These are phyloP conservation scores for Anthoptus insignis DNA, from an alignment of 2,888 invertebrate species.

Conservation along the genomic window DNA sequence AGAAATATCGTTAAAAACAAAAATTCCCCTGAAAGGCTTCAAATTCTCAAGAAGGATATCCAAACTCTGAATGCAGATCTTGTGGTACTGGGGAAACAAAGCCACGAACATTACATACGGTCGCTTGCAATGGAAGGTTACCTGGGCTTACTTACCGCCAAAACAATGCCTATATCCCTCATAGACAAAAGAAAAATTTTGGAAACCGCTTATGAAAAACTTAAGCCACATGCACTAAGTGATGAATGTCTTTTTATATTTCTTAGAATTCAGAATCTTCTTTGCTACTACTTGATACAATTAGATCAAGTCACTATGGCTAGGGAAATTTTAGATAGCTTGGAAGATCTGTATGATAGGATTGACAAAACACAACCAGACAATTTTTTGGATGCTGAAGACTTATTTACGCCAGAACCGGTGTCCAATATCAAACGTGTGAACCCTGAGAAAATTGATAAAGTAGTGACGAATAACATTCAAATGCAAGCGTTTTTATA, in stretches of 20 bases:
- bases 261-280: constrained; percentile 86
- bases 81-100: constrained; percentile 69
- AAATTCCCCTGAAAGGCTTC: constrained; percentile 64
- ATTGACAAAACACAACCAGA: constrained; percentile 65
- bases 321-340: constrained; percentile 79
- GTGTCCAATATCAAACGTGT: constrained; percentile 66
- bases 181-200: constrained; percentile 72
- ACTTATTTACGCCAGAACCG: constrained; percentile 78
- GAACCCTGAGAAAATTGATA: constrained; percentile 83
- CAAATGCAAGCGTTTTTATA: constrained; percentile 88
- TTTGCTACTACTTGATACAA: constrained; percentile 86
- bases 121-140: constrained; percentile 80
- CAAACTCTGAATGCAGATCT: constrained; percentile 68
- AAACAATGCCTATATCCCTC: constrained; percentile 69
- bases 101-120: constrained; percentile 68
- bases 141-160: constrained; percentile 70
- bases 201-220: constrained; percentile 67
- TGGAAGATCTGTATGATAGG: constrained; percentile 77
- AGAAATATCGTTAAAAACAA: constrained; percentile 67
- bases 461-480: constrained; percentile 87
- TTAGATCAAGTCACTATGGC: constrained; percentile 79
- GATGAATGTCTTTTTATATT: constrained; percentile 83
- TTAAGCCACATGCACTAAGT: constrained; percentile 65
- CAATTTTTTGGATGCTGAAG: constrained; percentile 82
- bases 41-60: constrained; percentile 69